Conservation (phyloP, 2,888 invertebrate genomes). For the Callimorpha dominula region DNA sequence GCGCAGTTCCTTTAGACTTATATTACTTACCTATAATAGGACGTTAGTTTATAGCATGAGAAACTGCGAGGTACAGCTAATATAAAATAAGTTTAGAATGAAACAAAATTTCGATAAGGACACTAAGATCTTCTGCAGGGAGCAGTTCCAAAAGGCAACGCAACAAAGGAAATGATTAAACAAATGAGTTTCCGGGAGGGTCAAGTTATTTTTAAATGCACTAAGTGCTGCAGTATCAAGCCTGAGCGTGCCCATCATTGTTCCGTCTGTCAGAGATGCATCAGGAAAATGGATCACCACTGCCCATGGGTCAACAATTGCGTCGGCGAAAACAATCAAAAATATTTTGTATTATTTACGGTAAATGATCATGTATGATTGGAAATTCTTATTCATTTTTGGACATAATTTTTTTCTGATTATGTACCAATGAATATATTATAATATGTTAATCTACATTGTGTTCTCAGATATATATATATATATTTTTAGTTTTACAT, state of each 20-base stretch:
- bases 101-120: neutral
- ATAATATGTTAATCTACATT: neutral
- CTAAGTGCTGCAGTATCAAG: conserved; percentile 98
- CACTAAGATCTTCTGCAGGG: conserved; percentile 82
- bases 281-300: conserved; percentile 89
- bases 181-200: conserved; percentile 97
- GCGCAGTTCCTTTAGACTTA: too few relatives aligned
- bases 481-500: conserved; percentile 98
- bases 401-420: neutral
- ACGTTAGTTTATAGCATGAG: too few relatives aligned
- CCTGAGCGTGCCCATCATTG: conserved; percentile 98
- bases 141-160: conserved; percentile 97
- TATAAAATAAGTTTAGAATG: neutral
- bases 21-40: too few relatives aligned
- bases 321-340: conserved; percentile 99
- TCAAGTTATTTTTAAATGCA: conserved; percentile 97
- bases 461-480: neutral
- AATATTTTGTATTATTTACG: conserved; percentile 99
- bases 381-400: neutral
- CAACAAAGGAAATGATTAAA: conserved; percentile 97
- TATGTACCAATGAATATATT: neutral
- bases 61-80: too few relatives aligned
- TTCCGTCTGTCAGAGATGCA: conserved; percentile 95
- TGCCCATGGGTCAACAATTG: conserved; percentile 99
- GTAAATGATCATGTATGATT: conserved; percentile 86